Conservation (phyloP, 2,888 invertebrate genomes). For the Luperina testacea region DNA sequence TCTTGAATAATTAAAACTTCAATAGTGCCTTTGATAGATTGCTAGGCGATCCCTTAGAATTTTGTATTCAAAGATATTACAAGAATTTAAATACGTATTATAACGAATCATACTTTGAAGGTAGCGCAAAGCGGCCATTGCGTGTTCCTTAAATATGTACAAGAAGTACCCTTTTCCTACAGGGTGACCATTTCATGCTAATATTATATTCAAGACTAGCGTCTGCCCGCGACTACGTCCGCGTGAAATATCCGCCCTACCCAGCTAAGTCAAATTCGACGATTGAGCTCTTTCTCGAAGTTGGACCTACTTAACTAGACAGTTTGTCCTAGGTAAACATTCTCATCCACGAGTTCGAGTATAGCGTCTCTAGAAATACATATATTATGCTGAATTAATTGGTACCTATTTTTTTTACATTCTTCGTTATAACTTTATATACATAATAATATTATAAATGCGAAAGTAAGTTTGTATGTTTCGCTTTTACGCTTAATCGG, state of each 20-base stretch:
- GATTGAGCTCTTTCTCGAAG: too few species aligned
- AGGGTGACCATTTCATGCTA: background rate
- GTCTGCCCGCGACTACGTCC: too few species aligned
- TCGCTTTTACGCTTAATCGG: too few species aligned
- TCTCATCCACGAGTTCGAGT: too few species aligned
- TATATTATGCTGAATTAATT: too few species aligned
- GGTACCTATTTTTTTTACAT: too few species aligned
- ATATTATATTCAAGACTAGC: background rate
- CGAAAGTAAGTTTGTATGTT: background rate
- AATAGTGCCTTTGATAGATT: conserved; percentile 4
- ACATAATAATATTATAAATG: background rate
- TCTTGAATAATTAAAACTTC: background rate
- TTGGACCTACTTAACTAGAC: too few species aligned
- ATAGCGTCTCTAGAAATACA: too few species aligned
- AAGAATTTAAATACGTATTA: background rate
- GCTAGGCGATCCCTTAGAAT: background rate
- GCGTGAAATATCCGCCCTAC: too few species aligned
- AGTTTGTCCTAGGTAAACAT: too few species aligned
- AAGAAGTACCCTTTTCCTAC: background rate
- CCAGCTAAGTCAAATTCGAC: too few species aligned
- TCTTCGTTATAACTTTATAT: too few species aligned
- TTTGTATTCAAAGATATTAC: background rate
- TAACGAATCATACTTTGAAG: background rate
- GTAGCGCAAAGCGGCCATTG: background rate
- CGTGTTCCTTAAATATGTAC: background rate